Evolutionary conservation across 1,140 invertebrate genomes (phyloP).

Genomic region (Oreohelix idahoensis): DNA sequence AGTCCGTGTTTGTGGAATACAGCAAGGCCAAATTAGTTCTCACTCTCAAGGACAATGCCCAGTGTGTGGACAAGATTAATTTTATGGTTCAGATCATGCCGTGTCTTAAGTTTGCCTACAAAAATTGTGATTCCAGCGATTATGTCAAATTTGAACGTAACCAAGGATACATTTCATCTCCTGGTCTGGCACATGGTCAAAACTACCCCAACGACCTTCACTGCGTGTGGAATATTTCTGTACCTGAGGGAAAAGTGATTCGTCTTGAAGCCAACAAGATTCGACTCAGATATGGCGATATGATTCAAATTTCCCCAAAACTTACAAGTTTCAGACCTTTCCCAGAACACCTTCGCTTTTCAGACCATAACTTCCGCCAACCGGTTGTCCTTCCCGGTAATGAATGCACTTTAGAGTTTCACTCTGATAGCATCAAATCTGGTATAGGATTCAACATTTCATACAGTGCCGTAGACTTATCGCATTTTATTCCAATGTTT

Average conservation of each 20-base stretch:
- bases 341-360: not conserved
- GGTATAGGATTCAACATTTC: constrained; percentile 24
- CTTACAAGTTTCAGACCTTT: not conserved
- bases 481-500: constrained; percentile 11
- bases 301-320: not conserved
- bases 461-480: not conserved
- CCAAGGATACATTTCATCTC: constrained; percentile 20
- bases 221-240: constrained; percentile 20
- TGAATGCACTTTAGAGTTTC: not conserved
- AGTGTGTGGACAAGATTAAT: constrained; percentile 27
- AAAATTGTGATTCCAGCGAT: not conserved
- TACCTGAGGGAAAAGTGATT: constrained; percentile 1
- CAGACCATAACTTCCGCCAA: not conserved
- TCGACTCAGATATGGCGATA: constrained; percentile 2
- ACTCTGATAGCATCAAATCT: constrained; percentile 20
- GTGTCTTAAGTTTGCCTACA: not conserved
- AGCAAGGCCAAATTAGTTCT: constrained; percentile 17
- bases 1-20: constrained; percentile 22
- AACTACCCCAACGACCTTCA: constrained; percentile 26
- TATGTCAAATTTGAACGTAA: not conserved
- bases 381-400: constrained; percentile 22
- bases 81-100: constrained; percentile 6
- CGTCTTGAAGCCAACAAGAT: not conserved
- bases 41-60: not conserved
- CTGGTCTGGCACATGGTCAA: constrained; percentile 3